Evolutionary conservation across 2,113 vertebrate genomes (phyloP).

Genomic region (Limnothrissa miodon): DNA sequence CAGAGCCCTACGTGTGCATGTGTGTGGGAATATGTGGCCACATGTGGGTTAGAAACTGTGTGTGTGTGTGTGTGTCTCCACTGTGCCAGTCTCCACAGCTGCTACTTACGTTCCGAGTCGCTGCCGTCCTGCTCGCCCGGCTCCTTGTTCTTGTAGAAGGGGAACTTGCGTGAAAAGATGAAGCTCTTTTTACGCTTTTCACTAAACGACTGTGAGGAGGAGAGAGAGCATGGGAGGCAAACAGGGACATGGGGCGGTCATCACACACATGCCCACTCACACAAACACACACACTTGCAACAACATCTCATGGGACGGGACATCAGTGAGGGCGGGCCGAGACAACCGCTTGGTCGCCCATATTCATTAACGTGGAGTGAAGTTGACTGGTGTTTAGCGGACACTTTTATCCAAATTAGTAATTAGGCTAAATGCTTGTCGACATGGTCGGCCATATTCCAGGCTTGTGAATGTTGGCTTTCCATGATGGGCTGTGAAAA

Average conservation of each 20-base stretch:
- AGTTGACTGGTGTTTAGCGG: too few relatives aligned
- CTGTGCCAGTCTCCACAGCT: constrained; percentile 59
- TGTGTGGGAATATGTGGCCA: constrained; percentile 46
- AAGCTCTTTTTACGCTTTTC: constrained; percentile 99
- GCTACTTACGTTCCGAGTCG: constrained; percentile 98
- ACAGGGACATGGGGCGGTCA: constrained; percentile 89
- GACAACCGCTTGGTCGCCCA: not conserved
- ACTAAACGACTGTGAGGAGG: constrained; percentile 98
- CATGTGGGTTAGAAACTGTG: not conserved
- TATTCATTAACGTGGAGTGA: not conserved
- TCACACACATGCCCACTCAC: constrained; percentile 93
- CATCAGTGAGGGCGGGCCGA: constrained; percentile 68
- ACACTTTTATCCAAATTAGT: not conserved
- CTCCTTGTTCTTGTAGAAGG: constrained; percentile 99
- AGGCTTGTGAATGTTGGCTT: not conserved
- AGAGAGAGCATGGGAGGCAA: constrained; percentile 95
- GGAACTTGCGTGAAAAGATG: constrained; percentile 99
- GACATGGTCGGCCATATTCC: not conserved
- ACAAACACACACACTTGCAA: constrained; percentile 81
- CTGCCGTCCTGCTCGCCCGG: constrained; percentile 94
- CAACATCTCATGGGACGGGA: constrained; percentile 74
- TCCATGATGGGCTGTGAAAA: not conserved
- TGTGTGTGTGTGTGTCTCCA: constrained; percentile 57
- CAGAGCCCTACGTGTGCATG: constrained; percentile 50
- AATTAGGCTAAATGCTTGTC: not conserved